Evolutionary conservation across 2,888 invertebrate species (phyloP).

Genomic region (Troides helena): DNA sequence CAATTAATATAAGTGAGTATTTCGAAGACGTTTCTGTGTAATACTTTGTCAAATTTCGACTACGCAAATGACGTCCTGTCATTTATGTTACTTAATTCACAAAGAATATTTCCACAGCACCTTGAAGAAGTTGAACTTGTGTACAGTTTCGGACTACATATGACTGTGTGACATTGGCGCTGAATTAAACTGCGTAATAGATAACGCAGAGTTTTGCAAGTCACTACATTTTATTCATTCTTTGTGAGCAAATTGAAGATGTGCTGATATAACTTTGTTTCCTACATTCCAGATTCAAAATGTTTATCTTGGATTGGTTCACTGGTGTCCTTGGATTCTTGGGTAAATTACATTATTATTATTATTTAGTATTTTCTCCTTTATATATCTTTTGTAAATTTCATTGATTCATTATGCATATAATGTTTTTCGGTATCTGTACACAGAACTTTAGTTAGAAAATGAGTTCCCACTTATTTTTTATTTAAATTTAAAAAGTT

Average conservation of each 20-base stretch:
- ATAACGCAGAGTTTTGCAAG: conserved; percentile 61
- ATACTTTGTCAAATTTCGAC: conserved; percentile 54
- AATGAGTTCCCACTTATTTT: background rate
- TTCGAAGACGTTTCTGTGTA: conserved; percentile 44
- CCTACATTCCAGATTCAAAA: conserved; percentile 75
- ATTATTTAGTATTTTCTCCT: background rate
- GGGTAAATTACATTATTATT: conserved; percentile 81
- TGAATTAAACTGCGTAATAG: conserved; percentile 50
- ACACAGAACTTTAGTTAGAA: background rate
- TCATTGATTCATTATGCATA: background rate
- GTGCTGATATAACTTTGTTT: conserved; percentile 44
- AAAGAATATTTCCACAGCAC: conserved; percentile 36
- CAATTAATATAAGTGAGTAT: conserved; percentile 75
- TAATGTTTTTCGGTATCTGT: background rate
- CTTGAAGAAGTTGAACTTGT: conserved; percentile 20
- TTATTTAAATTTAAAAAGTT: background rate
- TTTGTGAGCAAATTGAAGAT: conserved; percentile 53
- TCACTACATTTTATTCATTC: conserved; percentile 58
- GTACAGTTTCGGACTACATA: conserved; percentile 12
- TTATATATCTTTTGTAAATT: background rate
- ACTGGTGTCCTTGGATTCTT: conserved; percentile 96
- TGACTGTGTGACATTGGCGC: conserved; percentile 25
- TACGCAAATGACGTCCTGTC: conserved; percentile 71
- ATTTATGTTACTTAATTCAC: conserved; percentile 72
- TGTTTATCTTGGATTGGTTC: conserved; percentile 98